A percentile compares a stretch with the other conserved stretches of the same genome.
Evolutionary conservation across 2,888 invertebrate species (phyloP).

Genomic region (Dicyrtomina minuta): DNA sequence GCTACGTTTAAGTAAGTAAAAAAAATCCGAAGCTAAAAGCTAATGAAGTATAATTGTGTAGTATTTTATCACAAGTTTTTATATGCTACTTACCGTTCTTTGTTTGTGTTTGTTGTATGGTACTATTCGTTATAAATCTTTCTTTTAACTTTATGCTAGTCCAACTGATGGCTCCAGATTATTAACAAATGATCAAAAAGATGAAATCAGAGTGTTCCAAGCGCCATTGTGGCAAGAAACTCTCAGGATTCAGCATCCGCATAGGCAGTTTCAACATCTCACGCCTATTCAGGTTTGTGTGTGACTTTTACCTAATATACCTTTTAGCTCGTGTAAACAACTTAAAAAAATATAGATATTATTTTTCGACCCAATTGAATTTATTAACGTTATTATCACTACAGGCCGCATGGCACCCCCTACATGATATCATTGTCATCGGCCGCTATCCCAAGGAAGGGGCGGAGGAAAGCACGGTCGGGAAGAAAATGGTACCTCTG

Average conservation of each 20-base stretch:
- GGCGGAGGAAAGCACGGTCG: not conserved
- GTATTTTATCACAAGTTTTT: too few relatives aligned
- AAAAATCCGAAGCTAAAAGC: too few relatives aligned
- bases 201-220: slow-evolving; percentile 48
- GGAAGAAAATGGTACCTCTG: not conserved
- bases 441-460: slow-evolving; percentile 43
- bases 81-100: too few relatives aligned
- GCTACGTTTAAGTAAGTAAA: slow-evolving; percentile 41
- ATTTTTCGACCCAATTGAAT: not conserved
- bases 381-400: not conserved
- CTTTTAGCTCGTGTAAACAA: too few relatives aligned
- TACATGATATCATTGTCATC: slow-evolving; percentile 45
- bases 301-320: not conserved
- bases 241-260: slow-evolving; percentile 43
- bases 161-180: slow-evolving; percentile 42
- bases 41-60: too few relatives aligned
- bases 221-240: slow-evolving; percentile 42
- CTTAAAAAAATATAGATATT: not conserved
- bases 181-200: slow-evolving; percentile 49
- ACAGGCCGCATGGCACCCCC: slow-evolving; percentile 52
- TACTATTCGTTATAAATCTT: too few relatives aligned
- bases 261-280: slow-evolving; percentile 51
- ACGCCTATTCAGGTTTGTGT: slow-evolving; percentile 42
- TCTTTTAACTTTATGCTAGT: slow-evolving; percentile 24
- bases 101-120: too few relatives aligned